Evolutionary conservation across 2,113 vertebrate genomes (phyloP).

Genomic region (Manacus vitellinus): DNA sequence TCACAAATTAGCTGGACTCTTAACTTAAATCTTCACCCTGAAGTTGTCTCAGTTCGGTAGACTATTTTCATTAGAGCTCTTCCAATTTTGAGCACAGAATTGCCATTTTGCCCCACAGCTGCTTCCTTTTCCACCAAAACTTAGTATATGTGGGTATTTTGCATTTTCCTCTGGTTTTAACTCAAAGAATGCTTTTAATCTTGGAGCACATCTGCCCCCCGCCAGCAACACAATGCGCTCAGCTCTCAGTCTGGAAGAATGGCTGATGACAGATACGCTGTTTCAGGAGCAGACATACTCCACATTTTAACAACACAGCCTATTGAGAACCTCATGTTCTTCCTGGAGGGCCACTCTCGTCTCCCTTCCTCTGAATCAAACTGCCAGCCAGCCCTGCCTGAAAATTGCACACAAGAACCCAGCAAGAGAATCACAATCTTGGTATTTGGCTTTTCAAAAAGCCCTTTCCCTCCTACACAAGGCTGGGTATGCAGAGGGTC

Average conservation of each 20-base stretch:
- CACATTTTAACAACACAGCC: conserved; percentile 54
- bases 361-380: conserved; percentile 49
- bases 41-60: not conserved
- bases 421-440: conserved; percentile 60
- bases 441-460: conserved; percentile 60
- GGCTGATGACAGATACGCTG: conserved; percentile 27
- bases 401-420: conserved; percentile 64
- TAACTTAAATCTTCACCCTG: not conserved
- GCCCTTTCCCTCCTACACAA: conserved; percentile 63
- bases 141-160: not conserved
- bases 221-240: conserved; percentile 16
- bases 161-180: conserved; percentile 44
- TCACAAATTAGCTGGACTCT: not conserved
- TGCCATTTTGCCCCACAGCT: conserved; percentile 1
- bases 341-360: conserved; percentile 61
- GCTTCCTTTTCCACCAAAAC: not conserved
- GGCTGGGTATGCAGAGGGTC: conserved; percentile 49
- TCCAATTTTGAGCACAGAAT: not conserved
- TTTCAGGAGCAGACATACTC: conserved; percentile 52
- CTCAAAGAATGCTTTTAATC: conserved; percentile 49
- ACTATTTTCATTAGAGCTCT: not conserved
- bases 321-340: conserved; percentile 57
- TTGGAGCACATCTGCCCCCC: not conserved
- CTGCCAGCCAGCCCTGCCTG: conserved; percentile 37
- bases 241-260: conserved; percentile 7